Conservation (phyloP, 1,140 invertebrate genomes). For the Drosophila elegans region DNA sequence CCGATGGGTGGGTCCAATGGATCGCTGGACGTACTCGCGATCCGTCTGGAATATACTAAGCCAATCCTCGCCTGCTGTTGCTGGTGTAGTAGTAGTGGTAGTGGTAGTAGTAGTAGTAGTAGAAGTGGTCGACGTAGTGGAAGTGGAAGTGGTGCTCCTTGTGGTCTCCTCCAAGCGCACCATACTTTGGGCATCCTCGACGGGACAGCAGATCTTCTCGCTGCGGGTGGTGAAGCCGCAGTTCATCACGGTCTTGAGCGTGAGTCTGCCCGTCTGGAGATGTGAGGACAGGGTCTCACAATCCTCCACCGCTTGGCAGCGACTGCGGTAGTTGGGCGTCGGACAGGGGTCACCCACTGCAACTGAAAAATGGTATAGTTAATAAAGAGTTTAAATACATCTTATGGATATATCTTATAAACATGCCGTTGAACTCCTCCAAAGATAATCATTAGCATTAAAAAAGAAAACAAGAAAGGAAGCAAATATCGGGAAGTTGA, state of each 20-base stretch:
- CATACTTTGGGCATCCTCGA: slow-evolving; percentile 13
- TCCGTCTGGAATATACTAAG: slow-evolving; percentile 47
- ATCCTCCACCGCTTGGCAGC: slow-evolving; percentile 46
- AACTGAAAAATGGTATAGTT: background rate
- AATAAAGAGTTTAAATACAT: no score
- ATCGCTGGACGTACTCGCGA: slow-evolving; percentile 38
- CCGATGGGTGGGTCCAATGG: background rate
- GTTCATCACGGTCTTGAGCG: slow-evolving; percentile 15
- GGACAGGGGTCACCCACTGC: slow-evolving; percentile 66
- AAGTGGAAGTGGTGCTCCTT: background rate
- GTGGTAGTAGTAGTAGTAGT: slow-evolving; percentile 19
- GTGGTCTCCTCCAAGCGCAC: background rate
- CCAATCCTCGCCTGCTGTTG: slow-evolving; percentile 19
- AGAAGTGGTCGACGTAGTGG: background rate
- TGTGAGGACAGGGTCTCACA: slow-evolving; percentile 38
- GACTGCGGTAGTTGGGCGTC: slow-evolving; percentile 51
- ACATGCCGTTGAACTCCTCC: no score
- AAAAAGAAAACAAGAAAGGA: no score
- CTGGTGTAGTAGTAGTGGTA: slow-evolving; percentile 5
- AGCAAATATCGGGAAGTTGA: no score
- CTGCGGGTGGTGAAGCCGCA: slow-evolving; percentile 55
- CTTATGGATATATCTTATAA: no score
- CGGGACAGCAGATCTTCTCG: slow-evolving; percentile 71
- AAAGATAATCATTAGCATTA: no score
- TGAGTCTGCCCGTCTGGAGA: slow-evolving; percentile 25